Percentiles rank a stretch among this genome's conserved stretches.
Conservation (phyloP, 1,140 invertebrate species). For the Penaeus japonicus region DNA sequence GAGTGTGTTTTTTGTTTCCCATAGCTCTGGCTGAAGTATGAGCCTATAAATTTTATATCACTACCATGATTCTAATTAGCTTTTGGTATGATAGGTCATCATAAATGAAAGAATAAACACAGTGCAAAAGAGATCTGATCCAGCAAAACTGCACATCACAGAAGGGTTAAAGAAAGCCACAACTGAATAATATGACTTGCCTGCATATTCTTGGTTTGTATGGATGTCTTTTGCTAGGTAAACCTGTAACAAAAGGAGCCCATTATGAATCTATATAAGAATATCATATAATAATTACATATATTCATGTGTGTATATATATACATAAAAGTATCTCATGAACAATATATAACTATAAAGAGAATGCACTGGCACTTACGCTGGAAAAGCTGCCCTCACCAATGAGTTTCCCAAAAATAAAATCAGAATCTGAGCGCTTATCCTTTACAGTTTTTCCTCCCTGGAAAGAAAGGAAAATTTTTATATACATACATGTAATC, state of each 20-base stretch:
- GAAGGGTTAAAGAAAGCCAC: not conserved
- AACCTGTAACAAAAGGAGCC: slow-evolving; percentile 69
- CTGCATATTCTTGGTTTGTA: slow-evolving; percentile 89
- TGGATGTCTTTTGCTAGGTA: slow-evolving; percentile 93
- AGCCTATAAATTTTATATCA: no score
- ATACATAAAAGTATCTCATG: not conserved
- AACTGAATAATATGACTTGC: slow-evolving; percentile 70
- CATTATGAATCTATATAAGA: not conserved
- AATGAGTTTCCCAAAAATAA: slow-evolving; percentile 93
- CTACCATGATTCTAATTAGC: no score
- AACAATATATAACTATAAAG: slow-evolving; percentile 17
- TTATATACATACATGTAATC: not conserved
- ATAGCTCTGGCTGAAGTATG: no score
- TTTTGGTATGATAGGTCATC: no score
- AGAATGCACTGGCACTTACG: slow-evolving; percentile 68
- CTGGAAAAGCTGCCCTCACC: slow-evolving; percentile 97
- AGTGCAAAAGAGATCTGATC: no score
- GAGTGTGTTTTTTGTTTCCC: no score
- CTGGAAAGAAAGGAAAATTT: not conserved
- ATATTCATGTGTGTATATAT: not conserved
- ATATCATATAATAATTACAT: not conserved
- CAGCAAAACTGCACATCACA: no score
- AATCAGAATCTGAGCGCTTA: slow-evolving; percentile 72
- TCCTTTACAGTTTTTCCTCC: not conserved
- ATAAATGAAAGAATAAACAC: no score